phyloP scores from a whole-genome alignment of 2,888 invertebrate species.

The Empis livida region DNA sequence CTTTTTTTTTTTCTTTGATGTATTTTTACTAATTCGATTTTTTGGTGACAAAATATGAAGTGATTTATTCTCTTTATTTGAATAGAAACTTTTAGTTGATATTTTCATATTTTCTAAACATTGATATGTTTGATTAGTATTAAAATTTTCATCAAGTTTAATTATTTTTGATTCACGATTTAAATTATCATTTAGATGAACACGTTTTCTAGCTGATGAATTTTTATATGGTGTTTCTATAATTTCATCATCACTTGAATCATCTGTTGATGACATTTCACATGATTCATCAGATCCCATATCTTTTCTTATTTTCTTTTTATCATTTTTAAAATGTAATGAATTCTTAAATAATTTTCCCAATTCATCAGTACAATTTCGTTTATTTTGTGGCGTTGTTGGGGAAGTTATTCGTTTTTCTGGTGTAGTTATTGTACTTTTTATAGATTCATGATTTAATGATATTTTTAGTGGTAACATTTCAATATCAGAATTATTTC shows the following conservation, averaged over 20 bases:
- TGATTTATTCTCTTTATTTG: not conserved
- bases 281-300: slow-evolving; percentile 5
- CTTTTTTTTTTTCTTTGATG: slow-evolving; percentile 1
- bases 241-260: not conserved
- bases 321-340: slow-evolving; percentile 22
- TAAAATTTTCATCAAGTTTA: slow-evolving; percentile 6
- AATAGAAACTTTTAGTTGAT: no score
- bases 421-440: slow-evolving; percentile 7
- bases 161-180: slow-evolving; percentile 13
- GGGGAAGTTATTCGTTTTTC: not conserved
- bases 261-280: slow-evolving; percentile 11
- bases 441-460: no score
- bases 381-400: slow-evolving; percentile 3
- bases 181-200: not conserved
- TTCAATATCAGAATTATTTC: slow-evolving; percentile 5
- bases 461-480: slow-evolving; percentile 11
- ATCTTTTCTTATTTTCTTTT: slow-evolving; percentile 9
- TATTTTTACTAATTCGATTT: slow-evolving; percentile 5
- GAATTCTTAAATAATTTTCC: slow-evolving; percentile 26
- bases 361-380: slow-evolving; percentile 16
- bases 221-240: slow-evolving; percentile 9
- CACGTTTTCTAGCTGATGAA: slow-evolving; percentile 6
- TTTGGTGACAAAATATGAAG: no score
- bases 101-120: no score
- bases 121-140: no score